phyloP scores from a whole-genome alignment of 2,113 vertebrate genomes.

The Ibidorhyncha struthersii region DNA sequence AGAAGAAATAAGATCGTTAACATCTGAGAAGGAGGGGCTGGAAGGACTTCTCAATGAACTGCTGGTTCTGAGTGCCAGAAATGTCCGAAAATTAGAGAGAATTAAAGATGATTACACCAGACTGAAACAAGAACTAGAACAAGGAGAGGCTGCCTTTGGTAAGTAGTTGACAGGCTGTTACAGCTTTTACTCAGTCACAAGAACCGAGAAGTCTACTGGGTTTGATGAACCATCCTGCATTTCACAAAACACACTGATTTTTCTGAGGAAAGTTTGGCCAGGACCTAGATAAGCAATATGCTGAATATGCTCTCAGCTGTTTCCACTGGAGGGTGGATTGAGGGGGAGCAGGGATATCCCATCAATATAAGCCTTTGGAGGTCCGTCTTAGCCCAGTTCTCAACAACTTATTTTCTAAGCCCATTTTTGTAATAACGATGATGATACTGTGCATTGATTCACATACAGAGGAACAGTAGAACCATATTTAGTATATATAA shows the following conservation, averaged over 20 bases:
- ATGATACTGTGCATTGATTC: neutral
- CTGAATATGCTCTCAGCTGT: neutral
- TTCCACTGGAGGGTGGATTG: rapidly evolving
- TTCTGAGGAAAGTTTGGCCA: neutral
- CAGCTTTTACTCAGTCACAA: neutral
- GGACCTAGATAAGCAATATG: neutral
- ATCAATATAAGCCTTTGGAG: neutral
- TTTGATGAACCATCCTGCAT: neutral
- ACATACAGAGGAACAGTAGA: neutral
- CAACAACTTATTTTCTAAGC: neutral
- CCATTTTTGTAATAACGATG: neutral
- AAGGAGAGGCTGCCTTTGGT: slow-evolving; percentile 78
- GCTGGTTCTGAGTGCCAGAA: slow-evolving; percentile 76
- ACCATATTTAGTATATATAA: neutral
- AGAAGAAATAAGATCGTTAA: slow-evolving; percentile 83
- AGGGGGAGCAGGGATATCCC: neutral
- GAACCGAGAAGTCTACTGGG: neutral
- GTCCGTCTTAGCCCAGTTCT: neutral
- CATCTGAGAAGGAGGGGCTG: slow-evolving; percentile 80
- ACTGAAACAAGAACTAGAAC: slow-evolving; percentile 81
- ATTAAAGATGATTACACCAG: slow-evolving; percentile 80
- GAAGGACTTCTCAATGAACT: slow-evolving; percentile 81
- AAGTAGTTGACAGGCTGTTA: slow-evolving; percentile 58
- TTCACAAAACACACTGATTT: neutral
- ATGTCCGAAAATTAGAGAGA: slow-evolving; percentile 73